These are phyloP conservation scores for Pseudanteris insignis DNA, from an alignment of 2,888 invertebrate genomes.

Conservation along the genomic window DNA sequence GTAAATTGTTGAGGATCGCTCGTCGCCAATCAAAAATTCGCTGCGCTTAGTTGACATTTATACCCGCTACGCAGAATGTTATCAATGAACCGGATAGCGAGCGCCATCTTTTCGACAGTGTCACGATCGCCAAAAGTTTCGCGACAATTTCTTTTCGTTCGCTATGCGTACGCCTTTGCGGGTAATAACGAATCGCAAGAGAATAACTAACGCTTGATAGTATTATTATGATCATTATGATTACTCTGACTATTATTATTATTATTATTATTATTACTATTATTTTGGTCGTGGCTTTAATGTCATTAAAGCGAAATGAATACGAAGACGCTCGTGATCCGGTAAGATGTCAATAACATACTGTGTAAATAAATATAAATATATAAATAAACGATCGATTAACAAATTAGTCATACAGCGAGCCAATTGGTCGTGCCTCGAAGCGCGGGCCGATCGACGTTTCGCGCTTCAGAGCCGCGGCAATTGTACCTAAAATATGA, in stretches of 20 bases:
- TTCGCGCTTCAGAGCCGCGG: slow-evolving; percentile 41
- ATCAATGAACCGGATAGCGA: slow-evolving; percentile 24
- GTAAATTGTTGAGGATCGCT: slow-evolving; percentile 17
- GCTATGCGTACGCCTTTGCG: too few relatives aligned
- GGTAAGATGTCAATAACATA: too few relatives aligned
- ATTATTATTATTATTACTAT: too few relatives aligned
- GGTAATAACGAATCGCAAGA: too few relatives aligned
- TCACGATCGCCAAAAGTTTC: too few relatives aligned
- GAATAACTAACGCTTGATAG: too few relatives aligned
- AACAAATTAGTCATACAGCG: slow-evolving; percentile 42
- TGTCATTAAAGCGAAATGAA: too few relatives aligned
- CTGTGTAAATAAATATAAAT: slow-evolving; percentile 47
- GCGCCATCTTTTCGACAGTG: too few relatives aligned
- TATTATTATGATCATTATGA: too few relatives aligned
- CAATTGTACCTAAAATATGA: slow-evolving; percentile 43
- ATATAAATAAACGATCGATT: slow-evolving; percentile 39
- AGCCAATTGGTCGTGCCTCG: slow-evolving; percentile 41
- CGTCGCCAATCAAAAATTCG: slow-evolving; percentile 28
- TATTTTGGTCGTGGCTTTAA: too few relatives aligned
- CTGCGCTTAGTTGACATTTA: slow-evolving; percentile 45
- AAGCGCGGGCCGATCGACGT: slow-evolving; percentile 30
- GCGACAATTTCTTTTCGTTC: background rate
- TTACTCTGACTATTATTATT: too few relatives aligned
- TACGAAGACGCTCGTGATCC: too few relatives aligned
- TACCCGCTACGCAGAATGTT: slow-evolving; percentile 38